Percentiles rank a stretch among this genome's conserved stretches.
Conservation (phyloP, 2,888 invertebrate genomes). For the Caenorhabditis uteleia region DNA sequence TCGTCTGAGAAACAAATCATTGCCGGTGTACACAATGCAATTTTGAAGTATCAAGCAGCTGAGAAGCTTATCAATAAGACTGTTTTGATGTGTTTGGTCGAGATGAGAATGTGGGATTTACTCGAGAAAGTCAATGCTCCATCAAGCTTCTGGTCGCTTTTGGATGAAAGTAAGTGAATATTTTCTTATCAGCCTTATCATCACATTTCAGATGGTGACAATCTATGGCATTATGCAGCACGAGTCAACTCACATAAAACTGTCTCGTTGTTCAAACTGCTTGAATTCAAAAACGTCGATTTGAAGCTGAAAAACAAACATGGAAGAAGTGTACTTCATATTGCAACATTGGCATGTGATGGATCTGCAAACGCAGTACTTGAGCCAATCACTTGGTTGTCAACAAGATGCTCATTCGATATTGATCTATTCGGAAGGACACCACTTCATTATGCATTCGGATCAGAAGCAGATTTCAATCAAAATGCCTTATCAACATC, state of each 20-base stretch:
- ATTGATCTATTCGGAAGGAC: conserved; percentile 66
- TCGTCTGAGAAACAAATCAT: conserved; percentile 13
- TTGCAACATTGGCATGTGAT: conserved; percentile 70
- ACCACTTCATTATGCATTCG: conserved; percentile 73
- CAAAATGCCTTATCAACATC: conserved; percentile 8
- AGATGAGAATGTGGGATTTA: conserved; percentile 33
- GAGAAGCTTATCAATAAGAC: conserved; percentile 32
- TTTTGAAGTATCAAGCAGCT: conserved; percentile 5
- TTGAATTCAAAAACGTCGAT: conserved; percentile 20
- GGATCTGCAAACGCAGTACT: conserved; percentile 40
- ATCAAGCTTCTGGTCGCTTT: conserved; percentile 23
- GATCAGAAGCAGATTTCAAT: conserved; percentile 34
- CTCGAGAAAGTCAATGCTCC: conserved; percentile 20
- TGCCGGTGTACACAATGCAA: conserved; percentile 36
- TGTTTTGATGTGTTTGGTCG: conserved; percentile 33
- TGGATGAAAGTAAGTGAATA: conserved; percentile 21
- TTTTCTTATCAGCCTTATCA: no score
- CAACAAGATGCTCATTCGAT: conserved; percentile 12
- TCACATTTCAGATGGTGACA: conserved; percentile 32
- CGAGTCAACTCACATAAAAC: conserved; percentile 34
- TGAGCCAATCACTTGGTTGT: conserved; percentile 46
- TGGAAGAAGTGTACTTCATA: conserved; percentile 72
- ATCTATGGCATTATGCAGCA: conserved; percentile 49
- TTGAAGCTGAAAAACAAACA: conserved; percentile 11
- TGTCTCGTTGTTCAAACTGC: conserved; percentile 40